Base-by-base conservation (phyloP, 92 coral and sea anemone species). In the Porites divaricata region DNA sequence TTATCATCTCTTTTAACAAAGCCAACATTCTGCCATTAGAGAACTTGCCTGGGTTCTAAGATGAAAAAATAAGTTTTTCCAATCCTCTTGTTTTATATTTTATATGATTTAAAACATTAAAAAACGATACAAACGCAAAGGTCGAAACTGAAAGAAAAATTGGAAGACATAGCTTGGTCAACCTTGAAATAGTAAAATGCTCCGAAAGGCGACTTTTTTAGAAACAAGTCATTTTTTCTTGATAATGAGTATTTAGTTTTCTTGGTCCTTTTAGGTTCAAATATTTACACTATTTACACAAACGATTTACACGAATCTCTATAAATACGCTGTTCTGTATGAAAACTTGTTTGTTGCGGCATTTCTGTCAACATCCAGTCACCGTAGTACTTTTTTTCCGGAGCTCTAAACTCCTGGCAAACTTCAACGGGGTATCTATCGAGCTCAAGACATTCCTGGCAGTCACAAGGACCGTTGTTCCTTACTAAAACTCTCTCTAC, bases 381-480 rank as follows among this genome's bases (percentile, higher is more conserved):
- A 20, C 98, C 98, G 85, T 80, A 92, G 78, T 94, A 94, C 73
- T 94, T 92, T 75, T 94, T 94, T 69, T 89, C 93, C 1, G 98
- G 98, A 21, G 92, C 92, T 16, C 98, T 93, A 71, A 94, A 94
- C 63, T 92, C 81, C 14, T 66, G 83, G n/a, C 66, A 75, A 23
- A 22, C 70, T 8, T 63, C 56, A 1, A 26, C 64, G 23, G 88
- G 85, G 21, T 81, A 86, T 74, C 87, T 81, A 49, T 92, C 90
- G 15, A 58, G 82, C 54, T 83, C 74, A 58, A 77, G 72, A 68
- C 98, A 92, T 10, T 92, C 88, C 11, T 94, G 94, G 79, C 98
- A 94, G 74, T 94, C 91, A 72, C 98, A 92, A 15, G 59, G 78
- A 8, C 80, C 74, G 16, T 76, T 70, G 26, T 81, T 78, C 88